A percentile compares a stretch with the other conserved stretches of the same genome.
Evolutionary conservation across 2,888 invertebrate species (phyloP).

Genomic region (Sarcophaga rosellei): DNA sequence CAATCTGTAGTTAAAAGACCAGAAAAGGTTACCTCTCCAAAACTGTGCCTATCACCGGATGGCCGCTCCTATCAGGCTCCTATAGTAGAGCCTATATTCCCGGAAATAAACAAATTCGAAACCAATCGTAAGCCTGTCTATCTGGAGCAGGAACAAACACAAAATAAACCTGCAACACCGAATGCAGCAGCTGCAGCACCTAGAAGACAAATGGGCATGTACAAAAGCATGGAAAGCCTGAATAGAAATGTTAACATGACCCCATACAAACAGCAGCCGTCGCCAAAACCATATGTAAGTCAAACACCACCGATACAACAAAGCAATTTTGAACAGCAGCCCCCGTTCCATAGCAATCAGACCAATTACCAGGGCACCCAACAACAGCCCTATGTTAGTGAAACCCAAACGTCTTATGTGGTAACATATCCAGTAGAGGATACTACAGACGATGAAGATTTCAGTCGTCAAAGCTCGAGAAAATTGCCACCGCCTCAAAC

Average conservation of each 20-base stretch:
- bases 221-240: slow-evolving; percentile 57
- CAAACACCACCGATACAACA: not conserved
- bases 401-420: slow-evolving; percentile 74
- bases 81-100: slow-evolving; percentile 78
- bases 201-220: slow-evolving; percentile 38
- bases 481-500: slow-evolving; percentile 39
- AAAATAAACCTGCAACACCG: slow-evolving; percentile 31
- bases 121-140: slow-evolving; percentile 76
- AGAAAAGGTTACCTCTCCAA: slow-evolving; percentile 72
- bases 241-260: slow-evolving; percentile 4
- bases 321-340: not conserved
- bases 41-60: slow-evolving; percentile 77
- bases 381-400: slow-evolving; percentile 71
- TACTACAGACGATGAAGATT: slow-evolving; percentile 72
- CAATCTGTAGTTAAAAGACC: slow-evolving; percentile 72
- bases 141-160: slow-evolving; percentile 42
- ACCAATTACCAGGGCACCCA: slow-evolving; percentile 28
- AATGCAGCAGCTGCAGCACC: slow-evolving; percentile 33
- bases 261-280: not conserved
- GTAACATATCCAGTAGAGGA: slow-evolving; percentile 77
- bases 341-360: slow-evolving; percentile 15
- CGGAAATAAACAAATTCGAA: slow-evolving; percentile 75
- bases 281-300: not conserved
- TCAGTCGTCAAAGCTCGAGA: slow-evolving; percentile 8
- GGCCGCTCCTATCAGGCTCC: slow-evolving; percentile 79